Evolutionary conservation across 2,113 vertebrate species (phyloP).

Genomic region (Leptodactylus fuscus): DNA sequence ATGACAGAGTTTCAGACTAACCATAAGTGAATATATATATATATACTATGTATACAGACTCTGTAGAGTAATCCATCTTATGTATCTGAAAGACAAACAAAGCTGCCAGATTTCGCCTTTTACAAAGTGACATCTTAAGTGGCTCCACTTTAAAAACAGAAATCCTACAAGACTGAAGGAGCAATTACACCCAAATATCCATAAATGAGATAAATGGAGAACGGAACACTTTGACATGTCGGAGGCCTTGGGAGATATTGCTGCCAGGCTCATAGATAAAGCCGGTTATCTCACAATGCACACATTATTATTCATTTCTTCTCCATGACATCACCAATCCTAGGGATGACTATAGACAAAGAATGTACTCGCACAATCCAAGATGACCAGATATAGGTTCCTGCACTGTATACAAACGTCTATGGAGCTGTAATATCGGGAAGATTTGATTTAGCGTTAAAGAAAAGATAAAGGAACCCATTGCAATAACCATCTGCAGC

Average conservation of each 20-base stretch:
- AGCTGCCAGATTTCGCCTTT: not conserved
- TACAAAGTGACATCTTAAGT: not conserved
- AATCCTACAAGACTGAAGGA: not conserved
- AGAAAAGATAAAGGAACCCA: not conserved
- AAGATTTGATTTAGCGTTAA: not conserved
- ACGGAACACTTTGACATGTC: constrained; percentile 31
- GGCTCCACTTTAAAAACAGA: not conserved
- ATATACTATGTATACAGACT: too few species aligned
- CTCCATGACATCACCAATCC: constrained; percentile 14
- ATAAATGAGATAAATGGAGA: constrained; percentile 9
- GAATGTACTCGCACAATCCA: not conserved
- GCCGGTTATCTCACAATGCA: constrained; percentile 39
- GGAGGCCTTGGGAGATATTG: constrained; percentile 33
- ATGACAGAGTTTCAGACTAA: too few species aligned
- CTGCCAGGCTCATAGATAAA: constrained; percentile 42
- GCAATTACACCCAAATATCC: constrained; percentile 6
- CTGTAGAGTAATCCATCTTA: not conserved
- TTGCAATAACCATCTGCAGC: too few species aligned
- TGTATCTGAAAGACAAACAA: not conserved
- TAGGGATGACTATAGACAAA: constrained; percentile 2
- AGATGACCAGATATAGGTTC: not conserved
- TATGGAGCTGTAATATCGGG: too few species aligned
- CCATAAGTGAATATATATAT: too few species aligned
- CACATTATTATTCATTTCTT: constrained; percentile 54
- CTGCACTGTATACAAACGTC: not conserved